phyloP scores from a whole-genome alignment of 2,797 vertebrate genomes.

The Podargus strigoides region DNA sequence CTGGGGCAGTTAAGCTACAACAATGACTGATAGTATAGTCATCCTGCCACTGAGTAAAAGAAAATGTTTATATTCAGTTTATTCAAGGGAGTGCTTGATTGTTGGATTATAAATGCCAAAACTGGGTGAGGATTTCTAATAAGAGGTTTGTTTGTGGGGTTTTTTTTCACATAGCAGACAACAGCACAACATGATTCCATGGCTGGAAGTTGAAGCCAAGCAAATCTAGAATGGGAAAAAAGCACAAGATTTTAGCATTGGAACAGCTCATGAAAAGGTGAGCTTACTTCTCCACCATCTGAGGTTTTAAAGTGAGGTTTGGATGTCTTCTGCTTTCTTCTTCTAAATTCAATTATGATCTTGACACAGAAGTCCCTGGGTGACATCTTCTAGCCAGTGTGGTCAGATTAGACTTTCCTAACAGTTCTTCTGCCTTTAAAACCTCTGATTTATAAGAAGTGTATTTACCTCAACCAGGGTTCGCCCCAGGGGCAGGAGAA shows the following conservation, averaged over 20 bases:
- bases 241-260: neutral
- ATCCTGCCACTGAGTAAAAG: neutral
- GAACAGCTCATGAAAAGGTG: neutral
- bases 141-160: no score
- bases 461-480: conserved; percentile 16
- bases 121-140: neutral
- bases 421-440: neutral
- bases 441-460: neutral
- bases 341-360: neutral
- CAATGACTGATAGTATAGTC: neutral
- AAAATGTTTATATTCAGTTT: neutral
- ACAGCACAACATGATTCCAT: neutral
- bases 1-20: neutral
- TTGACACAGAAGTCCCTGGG: neutral
- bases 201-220: neutral
- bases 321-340: neutral
- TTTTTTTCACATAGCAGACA: neutral
- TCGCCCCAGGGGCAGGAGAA: neutral
- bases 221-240: neutral
- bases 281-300: neutral
- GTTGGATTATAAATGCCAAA: neutral
- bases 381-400: neutral
- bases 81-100: neutral
- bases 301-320: neutral
- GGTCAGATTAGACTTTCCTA: neutral